Base-by-base conservation (phyloP, 2,888 invertebrate genomes). In the Melitaea athalia region DNA sequence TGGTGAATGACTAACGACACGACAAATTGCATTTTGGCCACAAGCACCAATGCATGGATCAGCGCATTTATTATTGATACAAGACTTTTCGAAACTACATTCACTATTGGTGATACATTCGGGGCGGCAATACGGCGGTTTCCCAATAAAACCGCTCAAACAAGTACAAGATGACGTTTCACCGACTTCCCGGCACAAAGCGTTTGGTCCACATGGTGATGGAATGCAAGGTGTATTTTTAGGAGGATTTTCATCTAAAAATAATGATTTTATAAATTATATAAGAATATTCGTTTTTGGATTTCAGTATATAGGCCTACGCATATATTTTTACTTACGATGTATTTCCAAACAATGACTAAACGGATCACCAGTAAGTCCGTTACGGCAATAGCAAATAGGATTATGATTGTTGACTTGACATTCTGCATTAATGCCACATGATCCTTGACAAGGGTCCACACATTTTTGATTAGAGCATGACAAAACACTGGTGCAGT, bases 21-120 rank as follows among this genome's bases (percentile, higher is more conserved):
- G 93, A 81, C 98, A 98, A 64, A 94, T 89, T 0, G 98, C 96
- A 67, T 95, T 94, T 72, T 94, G 94, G 63, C 97, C 97, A 76
- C 97, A 97, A 43, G 96, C 95, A 53, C 96, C 96, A 4, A 95
- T 94, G 78, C 97, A 98, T 17, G 97, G 97, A 81, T 97, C 96
- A 8, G 94, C 88, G 79, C 97, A 98, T 84, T 95, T 97, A 70
- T 94, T 94, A 79, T 96, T 96, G 12, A 95, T 94, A 80, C 98
- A 98, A 38, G 97, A 96, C 76, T 94, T 95, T 79, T 96, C 94
- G 74, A 95, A 94, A 63, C 94, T 90, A 83, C 97, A 97, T 83
- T 97, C 97, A 12, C 96, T 95, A 80, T 96, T 97, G 31, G 97
- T 94, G 3, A 96, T 94, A 84, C 97, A 97, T 86, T 97, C 97